These are phyloP conservation scores for Drosophila kuntzei DNA, from an alignment of 2,888 invertebrate species.

Conservation along the genomic window DNA sequence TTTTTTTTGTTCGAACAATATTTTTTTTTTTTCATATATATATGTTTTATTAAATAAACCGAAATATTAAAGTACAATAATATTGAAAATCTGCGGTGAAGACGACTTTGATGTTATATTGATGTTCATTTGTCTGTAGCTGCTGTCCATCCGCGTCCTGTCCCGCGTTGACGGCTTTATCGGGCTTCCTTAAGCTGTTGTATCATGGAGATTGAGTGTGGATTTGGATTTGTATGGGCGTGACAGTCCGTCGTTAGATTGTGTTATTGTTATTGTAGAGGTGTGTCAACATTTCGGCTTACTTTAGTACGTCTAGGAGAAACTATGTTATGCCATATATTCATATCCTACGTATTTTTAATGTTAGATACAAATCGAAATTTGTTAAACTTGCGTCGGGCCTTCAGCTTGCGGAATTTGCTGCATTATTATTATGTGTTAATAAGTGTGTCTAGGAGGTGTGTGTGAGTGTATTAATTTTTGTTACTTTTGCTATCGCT, in stretches of 20 bases:
- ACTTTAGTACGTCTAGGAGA: slow-evolving; percentile 76
- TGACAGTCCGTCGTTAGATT: slow-evolving; percentile 54
- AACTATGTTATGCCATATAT: slow-evolving; percentile 79
- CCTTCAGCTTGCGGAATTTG: slow-evolving; percentile 46
- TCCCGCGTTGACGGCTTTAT: slow-evolving; percentile 44
- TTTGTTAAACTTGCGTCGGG: slow-evolving; percentile 64
- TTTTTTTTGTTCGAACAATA: slow-evolving; percentile 52
- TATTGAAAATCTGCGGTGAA: slow-evolving; percentile 79
- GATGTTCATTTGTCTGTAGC: slow-evolving; percentile 30
- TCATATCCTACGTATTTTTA: slow-evolving; percentile 80
- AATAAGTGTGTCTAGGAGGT: slow-evolving; percentile 63
- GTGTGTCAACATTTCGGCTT: slow-evolving; percentile 73
- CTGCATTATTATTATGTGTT: slow-evolving; percentile 61
- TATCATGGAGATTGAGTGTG: slow-evolving; percentile 16
- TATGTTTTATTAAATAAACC: slow-evolving; percentile 85
- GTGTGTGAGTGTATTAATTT: slow-evolving; percentile 46
- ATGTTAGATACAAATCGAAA: slow-evolving; percentile 78
- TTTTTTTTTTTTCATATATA: slow-evolving; percentile 80
- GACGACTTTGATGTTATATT: slow-evolving; percentile 51
- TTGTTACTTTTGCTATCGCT: slow-evolving; percentile 53
- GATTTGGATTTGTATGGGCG: slow-evolving; percentile 29
- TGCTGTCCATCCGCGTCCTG: slow-evolving; percentile 39
- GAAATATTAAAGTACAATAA: slow-evolving; percentile 85
- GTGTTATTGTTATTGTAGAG: slow-evolving; percentile 35
- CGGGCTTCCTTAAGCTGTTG: slow-evolving; percentile 17